Percentiles rank a stretch among this genome's conserved stretches.
Conservation (phyloP, 2,888 invertebrate genomes). For the Ectropis crepuscularia region DNA sequence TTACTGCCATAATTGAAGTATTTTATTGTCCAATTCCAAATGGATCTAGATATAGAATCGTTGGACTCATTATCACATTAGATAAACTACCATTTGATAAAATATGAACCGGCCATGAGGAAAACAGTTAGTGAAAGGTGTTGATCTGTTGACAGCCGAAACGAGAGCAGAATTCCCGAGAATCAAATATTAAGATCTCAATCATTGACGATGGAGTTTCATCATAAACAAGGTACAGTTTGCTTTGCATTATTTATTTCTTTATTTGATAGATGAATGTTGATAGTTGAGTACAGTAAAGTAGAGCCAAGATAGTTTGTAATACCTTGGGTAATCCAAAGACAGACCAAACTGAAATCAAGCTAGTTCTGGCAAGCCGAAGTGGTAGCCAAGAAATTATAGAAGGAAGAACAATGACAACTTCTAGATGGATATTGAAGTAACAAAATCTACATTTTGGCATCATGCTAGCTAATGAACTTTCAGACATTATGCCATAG, state of each 20-base stretch:
- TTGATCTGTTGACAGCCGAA: conserved; percentile 40
- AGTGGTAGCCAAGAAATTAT: too few species aligned
- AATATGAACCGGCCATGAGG: conserved; percentile 36
- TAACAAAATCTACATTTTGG: too few species aligned
- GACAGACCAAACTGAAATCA: background rate
- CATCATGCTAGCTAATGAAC: too few species aligned
- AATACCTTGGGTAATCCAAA: background rate
- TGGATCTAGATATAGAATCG: conserved; percentile 1
- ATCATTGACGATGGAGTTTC: conserved; percentile 25
- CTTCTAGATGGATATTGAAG: too few species aligned
- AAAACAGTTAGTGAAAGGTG: conserved; percentile 45
- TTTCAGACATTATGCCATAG: too few species aligned
- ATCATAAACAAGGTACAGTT: conserved; percentile 20
- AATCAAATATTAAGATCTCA: conserved; percentile 32
- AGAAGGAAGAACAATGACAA: too few species aligned
- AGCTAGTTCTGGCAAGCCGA: background rate
- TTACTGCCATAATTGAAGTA: too few species aligned
- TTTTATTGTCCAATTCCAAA: background rate
- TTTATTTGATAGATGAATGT: background rate
- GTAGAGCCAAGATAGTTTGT: background rate
- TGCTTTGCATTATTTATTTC: conserved; percentile 5
- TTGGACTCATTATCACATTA: conserved; percentile 18
- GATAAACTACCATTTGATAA: conserved; percentile 25
- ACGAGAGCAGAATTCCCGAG: conserved; percentile 35
- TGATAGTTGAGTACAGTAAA: background rate